Percentiles rank a stretch among this genome's conserved stretches.
phyloP scores from a whole-genome alignment of 2,113 vertebrate species.

The Melierax canorus region DNA sequence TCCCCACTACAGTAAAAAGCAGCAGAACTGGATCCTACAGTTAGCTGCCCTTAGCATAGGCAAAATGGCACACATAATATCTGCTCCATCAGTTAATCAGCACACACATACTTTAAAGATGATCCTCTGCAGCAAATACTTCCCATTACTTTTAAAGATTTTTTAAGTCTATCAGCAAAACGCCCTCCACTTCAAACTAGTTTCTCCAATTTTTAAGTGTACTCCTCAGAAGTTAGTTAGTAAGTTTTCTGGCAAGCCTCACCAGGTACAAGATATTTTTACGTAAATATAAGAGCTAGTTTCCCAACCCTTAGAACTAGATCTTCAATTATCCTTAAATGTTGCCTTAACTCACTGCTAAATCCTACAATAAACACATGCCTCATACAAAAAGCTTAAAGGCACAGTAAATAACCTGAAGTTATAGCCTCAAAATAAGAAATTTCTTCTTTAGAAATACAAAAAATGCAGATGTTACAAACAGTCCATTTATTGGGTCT shows the following conservation, averaged over 20 bases:
- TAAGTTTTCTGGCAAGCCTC: neutral
- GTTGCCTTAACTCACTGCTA: neutral
- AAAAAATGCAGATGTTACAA: constrained; percentile 74
- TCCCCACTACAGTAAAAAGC: neutral
- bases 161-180: neutral
- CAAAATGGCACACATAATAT: rapidly evolving
- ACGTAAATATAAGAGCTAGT: neutral
- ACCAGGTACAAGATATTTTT: neutral
- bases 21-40: neutral
- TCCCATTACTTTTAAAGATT: neutral
- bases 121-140: neutral
- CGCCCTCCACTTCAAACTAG: neutral
- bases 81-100: neutral
- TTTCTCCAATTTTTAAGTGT: neutral
- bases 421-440: neutral
- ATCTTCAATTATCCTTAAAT: neutral
- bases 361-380: neutral
- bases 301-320: neutral
- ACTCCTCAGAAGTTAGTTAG: neutral
- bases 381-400: neutral
- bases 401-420: neutral
- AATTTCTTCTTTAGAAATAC: neutral
- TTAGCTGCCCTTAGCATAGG: neutral
- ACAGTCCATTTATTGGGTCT: constrained; percentile 83
- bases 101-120: neutral